phyloP scores from a whole-genome alignment of 1,140 invertebrate species.

The Drosophila bocki region DNA sequence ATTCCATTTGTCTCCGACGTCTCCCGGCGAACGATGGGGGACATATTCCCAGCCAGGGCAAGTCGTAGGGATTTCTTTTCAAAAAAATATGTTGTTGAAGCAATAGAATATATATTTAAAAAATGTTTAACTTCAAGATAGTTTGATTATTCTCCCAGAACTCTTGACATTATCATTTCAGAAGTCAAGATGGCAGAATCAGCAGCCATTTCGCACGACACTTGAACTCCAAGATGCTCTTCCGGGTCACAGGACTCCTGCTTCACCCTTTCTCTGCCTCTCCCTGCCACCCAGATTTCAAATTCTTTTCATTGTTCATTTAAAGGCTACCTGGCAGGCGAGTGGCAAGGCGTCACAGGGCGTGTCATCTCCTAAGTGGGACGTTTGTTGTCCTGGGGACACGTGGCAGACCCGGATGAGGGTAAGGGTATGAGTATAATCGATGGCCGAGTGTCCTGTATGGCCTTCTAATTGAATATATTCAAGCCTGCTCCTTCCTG shows the following conservation, averaged over 20 bases:
- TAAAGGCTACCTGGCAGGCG: constrained; percentile 51
- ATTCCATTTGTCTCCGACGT: constrained; percentile 51
- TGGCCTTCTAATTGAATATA: constrained; percentile 66
- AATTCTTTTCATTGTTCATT: constrained; percentile 59
- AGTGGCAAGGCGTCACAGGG: constrained; percentile 4
- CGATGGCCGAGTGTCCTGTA: constrained; percentile 5
- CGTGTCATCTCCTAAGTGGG: constrained; percentile 14
- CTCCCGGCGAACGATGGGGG: neutral
- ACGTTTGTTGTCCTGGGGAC: constrained; percentile 31
- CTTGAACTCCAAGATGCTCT: neutral
- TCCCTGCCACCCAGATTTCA: neutral
- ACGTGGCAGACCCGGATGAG: constrained; percentile 11
- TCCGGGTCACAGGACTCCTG: neutral
- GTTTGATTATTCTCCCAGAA: too few species aligned
- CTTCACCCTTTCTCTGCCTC: neutral
- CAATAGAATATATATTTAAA: too few species aligned
- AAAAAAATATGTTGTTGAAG: too few species aligned
- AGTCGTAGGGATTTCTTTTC: too few species aligned
- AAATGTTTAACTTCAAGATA: too few species aligned
- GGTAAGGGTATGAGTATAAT: constrained; percentile 11
- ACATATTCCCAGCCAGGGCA: neutral
- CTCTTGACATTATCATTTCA: neutral
- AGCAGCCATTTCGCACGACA: neutral
- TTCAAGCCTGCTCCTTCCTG: constrained; percentile 21
- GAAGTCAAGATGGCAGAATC: neutral